A percentile compares a stretch with the other conserved stretches of the same genome.
Conservation (phyloP, 2,888 invertebrate genomes). For the Andrena marginata region DNA sequence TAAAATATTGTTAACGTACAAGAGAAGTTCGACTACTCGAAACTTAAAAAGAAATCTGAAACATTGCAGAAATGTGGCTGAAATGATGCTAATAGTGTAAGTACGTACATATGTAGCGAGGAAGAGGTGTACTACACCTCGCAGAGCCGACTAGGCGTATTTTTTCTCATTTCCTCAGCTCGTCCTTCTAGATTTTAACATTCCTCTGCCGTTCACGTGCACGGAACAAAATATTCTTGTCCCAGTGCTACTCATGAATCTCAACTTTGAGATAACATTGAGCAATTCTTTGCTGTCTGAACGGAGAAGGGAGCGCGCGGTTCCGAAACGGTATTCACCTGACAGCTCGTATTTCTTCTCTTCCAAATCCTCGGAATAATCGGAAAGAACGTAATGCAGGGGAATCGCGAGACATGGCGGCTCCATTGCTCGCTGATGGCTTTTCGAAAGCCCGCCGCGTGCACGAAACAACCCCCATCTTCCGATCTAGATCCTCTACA, state of each 20-base stretch:
- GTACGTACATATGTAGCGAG: no score
- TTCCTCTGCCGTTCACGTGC: not conserved
- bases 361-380: constrained; percentile 42
- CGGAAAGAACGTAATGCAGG: constrained; percentile 37
- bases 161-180: not conserved
- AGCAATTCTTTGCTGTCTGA: not conserved
- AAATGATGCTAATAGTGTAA: no score
- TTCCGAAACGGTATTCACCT: not conserved
- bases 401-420: constrained; percentile 36
- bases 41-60: no score
- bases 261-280: not conserved
- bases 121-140: not conserved
- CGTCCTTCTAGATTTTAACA: not conserved
- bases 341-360: constrained; percentile 42
- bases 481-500: constrained; percentile 16
- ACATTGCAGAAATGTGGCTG: no score
- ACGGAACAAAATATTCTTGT: not conserved
- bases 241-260: not conserved
- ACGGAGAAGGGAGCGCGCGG: not conserved
- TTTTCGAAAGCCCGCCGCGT: constrained; percentile 72
- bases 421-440: constrained; percentile 69
- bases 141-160: not conserved
- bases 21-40: no score
- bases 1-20: no score
- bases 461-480: constrained; percentile 60